phyloP scores from a whole-genome alignment of 2,888 invertebrate species.

The Anorthoa munda region DNA sequence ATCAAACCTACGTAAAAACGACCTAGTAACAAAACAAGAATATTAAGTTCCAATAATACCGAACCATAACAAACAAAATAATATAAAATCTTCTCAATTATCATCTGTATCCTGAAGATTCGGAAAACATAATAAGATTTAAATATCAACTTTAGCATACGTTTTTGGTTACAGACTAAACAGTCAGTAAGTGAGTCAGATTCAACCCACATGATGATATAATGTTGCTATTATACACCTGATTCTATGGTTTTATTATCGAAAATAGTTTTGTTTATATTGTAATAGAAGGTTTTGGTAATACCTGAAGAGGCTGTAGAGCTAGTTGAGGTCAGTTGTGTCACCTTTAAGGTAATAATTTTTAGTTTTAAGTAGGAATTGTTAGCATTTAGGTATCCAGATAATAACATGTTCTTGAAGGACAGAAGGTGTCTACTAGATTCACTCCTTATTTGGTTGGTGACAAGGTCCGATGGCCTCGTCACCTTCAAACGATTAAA shows the following conservation, averaged over 20 bases:
- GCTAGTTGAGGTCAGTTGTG: not conserved
- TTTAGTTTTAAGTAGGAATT: not conserved
- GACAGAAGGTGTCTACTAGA: too few species aligned
- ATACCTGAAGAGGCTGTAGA: not conserved
- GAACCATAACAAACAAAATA: conserved; percentile 55
- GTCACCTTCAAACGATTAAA: too few species aligned
- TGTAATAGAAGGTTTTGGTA: conserved; percentile 1
- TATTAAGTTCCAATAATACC: conserved; percentile 64
- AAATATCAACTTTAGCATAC: conserved; percentile 85
- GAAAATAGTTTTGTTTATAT: conserved; percentile 2
- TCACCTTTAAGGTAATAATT: not conserved
- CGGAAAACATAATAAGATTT: conserved; percentile 69
- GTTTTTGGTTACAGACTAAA: conserved; percentile 73
- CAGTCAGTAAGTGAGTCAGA: conserved; percentile 77
- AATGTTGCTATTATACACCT: conserved; percentile 62
- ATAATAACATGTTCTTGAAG: too few species aligned
- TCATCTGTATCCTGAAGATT: conserved; percentile 70
- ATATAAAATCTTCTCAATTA: conserved; percentile 64
- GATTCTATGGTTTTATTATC: conserved; percentile 38
- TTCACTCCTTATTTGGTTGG: too few species aligned
- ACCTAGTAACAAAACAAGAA: conserved; percentile 64
- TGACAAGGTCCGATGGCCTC: too few species aligned
- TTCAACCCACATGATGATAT: conserved; percentile 73
- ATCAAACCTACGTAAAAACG: conserved; percentile 40
- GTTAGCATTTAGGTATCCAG: not conserved